Percentiles rank a stretch among this genome's conserved stretches.
These are phyloP conservation scores for Diaprepes abbreviatus DNA, from an alignment of 2,888 invertebrate species.

Conservation along the genomic window DNA sequence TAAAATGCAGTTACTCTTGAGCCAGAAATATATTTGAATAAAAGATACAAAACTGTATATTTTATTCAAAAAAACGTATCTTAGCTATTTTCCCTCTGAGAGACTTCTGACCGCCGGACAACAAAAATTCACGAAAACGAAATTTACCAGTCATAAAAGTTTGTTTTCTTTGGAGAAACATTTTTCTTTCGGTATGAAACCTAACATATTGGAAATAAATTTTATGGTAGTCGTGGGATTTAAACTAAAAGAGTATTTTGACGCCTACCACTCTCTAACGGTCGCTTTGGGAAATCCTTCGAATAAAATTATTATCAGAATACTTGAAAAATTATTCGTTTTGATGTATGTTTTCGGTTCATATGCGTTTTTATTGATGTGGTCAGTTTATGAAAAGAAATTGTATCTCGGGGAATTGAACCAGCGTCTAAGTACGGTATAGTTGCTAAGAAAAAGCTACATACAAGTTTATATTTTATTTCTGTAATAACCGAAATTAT, in stretches of 20 bases:
- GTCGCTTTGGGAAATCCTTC: background rate
- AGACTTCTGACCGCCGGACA: no score
- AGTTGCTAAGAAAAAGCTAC: no score
- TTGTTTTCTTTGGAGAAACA: background rate
- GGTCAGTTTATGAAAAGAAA: background rate
- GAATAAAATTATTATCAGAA: background rate
- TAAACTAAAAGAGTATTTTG: background rate
- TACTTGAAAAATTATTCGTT: background rate
- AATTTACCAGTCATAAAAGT: no score
- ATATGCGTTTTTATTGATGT: background rate
- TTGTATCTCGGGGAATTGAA: background rate
- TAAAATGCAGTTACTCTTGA: no score
- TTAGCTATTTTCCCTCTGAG: no score
- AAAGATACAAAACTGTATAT: no score
- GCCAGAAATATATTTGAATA: no score
- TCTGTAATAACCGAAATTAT: no score
- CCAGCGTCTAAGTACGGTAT: no score
- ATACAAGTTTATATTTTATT: no score
- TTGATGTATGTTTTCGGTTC: background rate
- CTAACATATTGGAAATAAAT: background rate
- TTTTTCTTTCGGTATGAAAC: background rate
- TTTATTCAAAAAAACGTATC: no score
- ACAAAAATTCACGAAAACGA: no score
- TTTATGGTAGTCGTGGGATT: background rate
- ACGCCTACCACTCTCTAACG: background rate